A percentile compares a stretch with the other conserved stretches of the same genome.
Conservation (phyloP, 1,140 invertebrate genomes). For the Drosophila tsacasi region DNA sequence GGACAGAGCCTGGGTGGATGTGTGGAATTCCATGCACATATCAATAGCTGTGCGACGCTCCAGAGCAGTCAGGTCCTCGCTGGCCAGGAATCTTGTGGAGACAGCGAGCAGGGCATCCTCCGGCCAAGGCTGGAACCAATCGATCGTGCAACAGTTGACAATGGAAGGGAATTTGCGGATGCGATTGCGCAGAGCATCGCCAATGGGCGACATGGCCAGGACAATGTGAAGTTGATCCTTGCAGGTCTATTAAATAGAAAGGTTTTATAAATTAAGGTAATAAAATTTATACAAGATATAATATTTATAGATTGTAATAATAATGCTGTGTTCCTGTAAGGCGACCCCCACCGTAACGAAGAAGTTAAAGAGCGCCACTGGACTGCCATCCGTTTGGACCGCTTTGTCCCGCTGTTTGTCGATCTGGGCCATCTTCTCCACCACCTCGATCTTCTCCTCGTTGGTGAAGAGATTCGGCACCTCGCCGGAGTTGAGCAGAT, state of each 20-base stretch:
- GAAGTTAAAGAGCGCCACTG: conserved; percentile 95
- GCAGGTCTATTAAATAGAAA: conserved; percentile 87
- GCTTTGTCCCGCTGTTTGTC: conserved; percentile 96
- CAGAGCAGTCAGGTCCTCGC: conserved; percentile 92
- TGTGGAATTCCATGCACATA: conserved; percentile 97
- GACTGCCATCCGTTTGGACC: conserved; percentile 96
- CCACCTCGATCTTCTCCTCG: conserved; percentile 96
- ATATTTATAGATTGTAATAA: background rate
- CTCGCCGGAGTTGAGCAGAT: conserved; percentile 97
- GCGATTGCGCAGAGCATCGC: conserved; percentile 92
- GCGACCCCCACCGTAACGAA: conserved; percentile 88
- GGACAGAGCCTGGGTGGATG: conserved; percentile 92
- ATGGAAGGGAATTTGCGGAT: conserved; percentile 97
- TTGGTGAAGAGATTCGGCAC: conserved; percentile 95
- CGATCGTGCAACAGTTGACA: conserved; percentile 98
- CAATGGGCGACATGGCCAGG: conserved; percentile 96
- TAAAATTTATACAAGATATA: background rate
- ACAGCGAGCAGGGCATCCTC: conserved; percentile 96
- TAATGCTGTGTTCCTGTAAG: background rate
- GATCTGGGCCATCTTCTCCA: conserved; percentile 96
- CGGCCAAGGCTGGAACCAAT: conserved; percentile 99
- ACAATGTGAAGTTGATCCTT: conserved; percentile 97
- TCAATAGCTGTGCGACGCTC: conserved; percentile 91
- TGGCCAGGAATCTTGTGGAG: conserved; percentile 93
- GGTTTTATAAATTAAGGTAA: background rate